Evolutionary conservation across 2,797 vertebrate genomes (phyloP), one percentile per base, ranked within the genome.

Genomic region (Silurus lanzhouensis): DNA sequence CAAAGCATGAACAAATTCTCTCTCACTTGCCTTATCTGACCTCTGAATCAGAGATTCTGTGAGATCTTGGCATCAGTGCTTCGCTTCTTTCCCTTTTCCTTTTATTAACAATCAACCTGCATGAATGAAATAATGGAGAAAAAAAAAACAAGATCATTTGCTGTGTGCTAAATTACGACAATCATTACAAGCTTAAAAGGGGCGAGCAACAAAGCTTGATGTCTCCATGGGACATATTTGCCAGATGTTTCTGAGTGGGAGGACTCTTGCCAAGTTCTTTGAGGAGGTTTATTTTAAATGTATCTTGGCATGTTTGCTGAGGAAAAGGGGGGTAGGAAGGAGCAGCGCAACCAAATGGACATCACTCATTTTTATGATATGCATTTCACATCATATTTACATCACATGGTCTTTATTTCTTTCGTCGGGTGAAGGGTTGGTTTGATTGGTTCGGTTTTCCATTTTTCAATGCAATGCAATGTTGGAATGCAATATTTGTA

Each of bases 211-310:
- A 88, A 86, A 89, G 84, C 78, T 60, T 31, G 25, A 81, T 2
- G 46, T 82, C 66, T 61, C 88, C 27, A 76, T 71, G 91, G 90
- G 92, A 92, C 92, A 93, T 92, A 90, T 89, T 90, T 93, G 94
- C 94, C 95, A 95, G 94, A 95, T 95, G 93, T 93, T 93, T 90
- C 86, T 78, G 83, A 85, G 87, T 72, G 86, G 83, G 82, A 88
- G n/a, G 38, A 46, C 12, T 31, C 5, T 77, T 85, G 93, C 94
- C 94, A 94, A 92, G 91, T 89, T 93, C 94, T 94, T 91, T 52
- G 91, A 93, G 93, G 93, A 95, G 94, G 93, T 91, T 91, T 88
- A 92, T 91, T 93, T 92, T 90, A 92, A 92, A 93, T 87, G 88
- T 88, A 91, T 89, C 88, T 91, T 93, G 93, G 92, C 92, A 64